phyloP scores from a whole-genome alignment of 2,888 invertebrate species.

The Selenia dentaria region DNA sequence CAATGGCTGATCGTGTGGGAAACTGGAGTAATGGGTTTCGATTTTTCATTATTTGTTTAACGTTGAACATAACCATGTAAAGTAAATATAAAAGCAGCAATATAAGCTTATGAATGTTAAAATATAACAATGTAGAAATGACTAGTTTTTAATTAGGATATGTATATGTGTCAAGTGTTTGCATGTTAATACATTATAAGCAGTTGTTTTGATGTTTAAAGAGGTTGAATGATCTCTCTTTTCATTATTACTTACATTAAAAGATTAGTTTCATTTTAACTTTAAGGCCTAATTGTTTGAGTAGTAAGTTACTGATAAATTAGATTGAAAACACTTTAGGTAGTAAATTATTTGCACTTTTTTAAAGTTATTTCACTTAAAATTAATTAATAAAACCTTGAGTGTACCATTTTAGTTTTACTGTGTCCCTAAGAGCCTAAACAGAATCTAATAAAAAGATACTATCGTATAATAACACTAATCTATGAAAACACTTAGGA shows the following conservation, averaged over 20 bases:
- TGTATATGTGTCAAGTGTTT: slow-evolving; percentile 6
- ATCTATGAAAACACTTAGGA: too few relatives aligned
- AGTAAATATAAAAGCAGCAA: neutral
- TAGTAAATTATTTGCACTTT: slow-evolving; percentile 71
- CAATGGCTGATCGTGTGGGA: neutral
- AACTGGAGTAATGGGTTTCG: neutral
- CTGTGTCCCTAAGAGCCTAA: neutral
- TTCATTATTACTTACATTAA: neutral
- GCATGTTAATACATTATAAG: slow-evolving; percentile 7
- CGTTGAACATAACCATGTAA: too few relatives aligned
- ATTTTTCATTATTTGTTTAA: neutral
- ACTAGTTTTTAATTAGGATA: neutral
- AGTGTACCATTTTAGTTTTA: neutral
- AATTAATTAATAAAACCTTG: slow-evolving; percentile 7
- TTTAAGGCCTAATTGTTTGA: slow-evolving; percentile 2
- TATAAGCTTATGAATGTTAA: neutral
- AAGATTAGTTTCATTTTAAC: neutral
- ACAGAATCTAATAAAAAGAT: too few relatives aligned
- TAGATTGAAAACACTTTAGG: slow-evolving; percentile 8
- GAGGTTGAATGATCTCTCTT: slow-evolving; percentile 1
- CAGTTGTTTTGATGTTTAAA: slow-evolving; percentile 10
- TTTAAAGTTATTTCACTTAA: slow-evolving; percentile 56
- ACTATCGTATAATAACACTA: too few relatives aligned
- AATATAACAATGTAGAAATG: neutral
- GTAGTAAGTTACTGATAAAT: slow-evolving; percentile 1